Base-by-base conservation (phyloP, 92 coral and sea anemone genomes). In the Porites divaricata region DNA sequence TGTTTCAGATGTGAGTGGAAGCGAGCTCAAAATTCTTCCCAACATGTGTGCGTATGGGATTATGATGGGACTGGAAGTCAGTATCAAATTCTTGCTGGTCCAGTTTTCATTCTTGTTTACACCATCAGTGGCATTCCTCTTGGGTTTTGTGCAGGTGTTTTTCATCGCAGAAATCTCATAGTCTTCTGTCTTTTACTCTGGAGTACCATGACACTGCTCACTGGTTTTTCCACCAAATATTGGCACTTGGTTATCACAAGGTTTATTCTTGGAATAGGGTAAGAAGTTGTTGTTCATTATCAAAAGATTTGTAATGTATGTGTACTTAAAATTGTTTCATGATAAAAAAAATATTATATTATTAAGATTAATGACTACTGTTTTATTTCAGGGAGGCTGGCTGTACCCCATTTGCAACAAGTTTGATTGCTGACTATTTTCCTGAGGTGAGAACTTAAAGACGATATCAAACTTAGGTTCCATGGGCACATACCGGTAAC, bases 401-500 rank as follows among this genome's bases (percentile, higher is more conserved):
- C 19, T 96, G 99, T 80, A 96, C 99, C 16, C 99, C 99, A 24
- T 96, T 96, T 95, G 99, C 99, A 16, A 90, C 98, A 61, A 96
- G 99, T 91, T 91, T 96, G 79, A 96, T 96, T 49, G 96, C 96
- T 63, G 99, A 96, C 84, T 96, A 92, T 86, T 96, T 96, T 89
- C 87, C 90, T 26, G 96, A 92, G 96, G 99, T 96, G 21, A 64
- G 87, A 26, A 1, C 6, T 14, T 49, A 21, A 21, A 11, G 41
- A 35, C 49, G 17, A 17, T n/a, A 1, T n/a, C 14, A 35, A 54
- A 54, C 59, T 54, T 35, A 35, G 45, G 45, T 35, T 35, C 45
- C 45, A 3, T 35, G 45, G 45, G 45, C 45, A 35, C 45, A 35
- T 35, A n/a, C n/a, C n/a, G n/a, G n/a, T n/a, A 35, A 35, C 45